Conservation (phyloP, 2,888 invertebrate genomes). For the Euproctis similis region DNA sequence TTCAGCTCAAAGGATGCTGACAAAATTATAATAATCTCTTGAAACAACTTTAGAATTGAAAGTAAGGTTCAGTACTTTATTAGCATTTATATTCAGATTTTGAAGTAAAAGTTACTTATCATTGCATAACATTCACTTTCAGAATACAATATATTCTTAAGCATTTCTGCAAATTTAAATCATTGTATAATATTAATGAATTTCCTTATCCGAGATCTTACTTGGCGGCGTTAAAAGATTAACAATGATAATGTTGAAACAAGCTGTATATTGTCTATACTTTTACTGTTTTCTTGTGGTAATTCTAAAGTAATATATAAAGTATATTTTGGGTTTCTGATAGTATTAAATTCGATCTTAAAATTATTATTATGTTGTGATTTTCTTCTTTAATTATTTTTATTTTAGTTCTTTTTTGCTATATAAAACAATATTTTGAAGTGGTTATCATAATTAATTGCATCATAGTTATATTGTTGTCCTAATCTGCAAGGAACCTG, state of each 20-base stretch:
- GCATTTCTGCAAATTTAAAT: conserved; percentile 21
- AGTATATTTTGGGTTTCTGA: no score
- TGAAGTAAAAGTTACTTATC: conserved; percentile 62
- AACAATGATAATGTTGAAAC: conserved; percentile 19
- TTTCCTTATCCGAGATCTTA: conserved; percentile 15
- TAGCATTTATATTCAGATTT: conserved; percentile 69
- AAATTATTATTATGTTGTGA: no score
- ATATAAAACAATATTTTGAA: no score
- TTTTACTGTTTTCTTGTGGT: conserved; percentile 1
- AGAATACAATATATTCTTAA: conserved; percentile 17
- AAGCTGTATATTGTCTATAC: conserved; percentile 9
- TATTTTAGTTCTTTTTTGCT: no score
- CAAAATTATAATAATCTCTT: conserved; percentile 68
- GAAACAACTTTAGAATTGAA: conserved; percentile 57
- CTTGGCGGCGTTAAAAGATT: conserved; percentile 16
- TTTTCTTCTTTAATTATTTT: no score
- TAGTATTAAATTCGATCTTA: no score
- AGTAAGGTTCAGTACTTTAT: conserved; percentile 64
- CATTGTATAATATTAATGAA: conserved; percentile 19
- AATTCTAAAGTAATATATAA: no score
- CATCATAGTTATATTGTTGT: no score
- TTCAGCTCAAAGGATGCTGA: conserved; percentile 56
- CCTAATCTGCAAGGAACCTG: no score
- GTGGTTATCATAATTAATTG: no score
- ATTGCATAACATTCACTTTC: conserved; percentile 45